A percentile compares a stretch with the other conserved stretches of the same genome.
Conservation (phyloP, 2,113 vertebrate species). For the Zosterops hypoxanthus region DNA sequence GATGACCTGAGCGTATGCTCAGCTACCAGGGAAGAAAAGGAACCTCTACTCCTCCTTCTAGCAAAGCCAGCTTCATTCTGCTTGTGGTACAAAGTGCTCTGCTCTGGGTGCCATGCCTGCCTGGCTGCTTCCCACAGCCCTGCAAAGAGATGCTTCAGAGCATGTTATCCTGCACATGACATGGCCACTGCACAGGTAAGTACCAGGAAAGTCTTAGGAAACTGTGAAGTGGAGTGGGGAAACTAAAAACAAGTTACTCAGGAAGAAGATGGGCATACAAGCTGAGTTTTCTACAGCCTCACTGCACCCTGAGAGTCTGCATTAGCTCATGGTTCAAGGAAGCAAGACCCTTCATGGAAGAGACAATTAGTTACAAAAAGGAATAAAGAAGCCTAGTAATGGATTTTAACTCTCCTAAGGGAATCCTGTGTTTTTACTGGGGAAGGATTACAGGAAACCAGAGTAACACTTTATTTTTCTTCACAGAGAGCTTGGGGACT, state of each 20-base stretch:
- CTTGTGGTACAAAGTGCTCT: neutral
- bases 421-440: constrained; percentile 73
- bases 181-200: accelerated
- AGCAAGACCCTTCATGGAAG: neutral
- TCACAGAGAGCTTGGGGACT: constrained; percentile 62
- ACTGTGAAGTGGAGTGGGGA: neutral
- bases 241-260: neutral
- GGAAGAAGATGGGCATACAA: neutral
- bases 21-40: neutral
- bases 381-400: constrained; percentile 56
- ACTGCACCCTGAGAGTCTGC: neutral
- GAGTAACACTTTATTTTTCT: constrained; percentile 79
- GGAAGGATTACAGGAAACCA: constrained; percentile 79
- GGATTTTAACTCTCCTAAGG: constrained; percentile 67
- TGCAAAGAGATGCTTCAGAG: neutral
- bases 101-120: accelerated
- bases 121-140: neutral
- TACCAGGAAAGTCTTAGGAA: neutral
- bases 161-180: accelerated
- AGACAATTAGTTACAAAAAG: constrained; percentile 32
- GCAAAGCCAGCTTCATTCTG: neutral
- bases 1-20: neutral
- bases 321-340: neutral
- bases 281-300: neutral
- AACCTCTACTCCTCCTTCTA: neutral